Base-by-base conservation (phyloP, 2,797 vertebrate genomes). In the Oreonectes daqikongensis region DNA sequence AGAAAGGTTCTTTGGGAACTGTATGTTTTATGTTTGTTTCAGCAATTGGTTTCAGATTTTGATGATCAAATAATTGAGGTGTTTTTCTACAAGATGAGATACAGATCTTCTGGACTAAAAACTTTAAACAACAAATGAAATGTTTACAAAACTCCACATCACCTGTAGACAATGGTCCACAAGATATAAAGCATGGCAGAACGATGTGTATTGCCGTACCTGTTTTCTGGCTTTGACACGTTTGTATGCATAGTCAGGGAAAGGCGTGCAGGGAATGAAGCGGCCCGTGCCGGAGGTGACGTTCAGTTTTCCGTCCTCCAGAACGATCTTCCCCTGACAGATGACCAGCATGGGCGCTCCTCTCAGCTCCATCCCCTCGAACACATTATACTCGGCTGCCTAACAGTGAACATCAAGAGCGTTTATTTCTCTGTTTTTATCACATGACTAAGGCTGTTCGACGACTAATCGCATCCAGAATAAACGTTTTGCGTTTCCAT, bases 181-280 rank as follows among this genome's bases (percentile, higher is more conserved):
- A 38, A n/a, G 10, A 38, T 38, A 8, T 38, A 38, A 38, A 53
- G 26, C 7, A 32, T 9, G 35, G 5, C 52, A 22, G 22, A 57
- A 17, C n/a, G n/a, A n/a, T 7, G 53, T 57, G 24, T 17, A 4
- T 12, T 35, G 2, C 11, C 57, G 90, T 82, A 99, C 97, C 96
- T 97, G 97, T 90, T 96, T 97, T 88, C 97, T 93, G 87, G 97
- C 97, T 90, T 98, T 98, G 81, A 99, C 91, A 10, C 97, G 95
- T 89, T 99, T 99, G 89, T 99, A 99, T 79, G 98, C 94, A 1
- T 94, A 97, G 90, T 99, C 97, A 0, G 97, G 93, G 89, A 93
- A 99, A 0, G 97, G 93, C 79, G 93, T 84, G 89, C 96, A 95
- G 82, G 96, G 94, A 72, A 98, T 94, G 88, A 96, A 99, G 85